Evolutionary conservation across 2,113 vertebrate genomes (phyloP).

Genomic region (Acinonyx jubatus): DNA sequence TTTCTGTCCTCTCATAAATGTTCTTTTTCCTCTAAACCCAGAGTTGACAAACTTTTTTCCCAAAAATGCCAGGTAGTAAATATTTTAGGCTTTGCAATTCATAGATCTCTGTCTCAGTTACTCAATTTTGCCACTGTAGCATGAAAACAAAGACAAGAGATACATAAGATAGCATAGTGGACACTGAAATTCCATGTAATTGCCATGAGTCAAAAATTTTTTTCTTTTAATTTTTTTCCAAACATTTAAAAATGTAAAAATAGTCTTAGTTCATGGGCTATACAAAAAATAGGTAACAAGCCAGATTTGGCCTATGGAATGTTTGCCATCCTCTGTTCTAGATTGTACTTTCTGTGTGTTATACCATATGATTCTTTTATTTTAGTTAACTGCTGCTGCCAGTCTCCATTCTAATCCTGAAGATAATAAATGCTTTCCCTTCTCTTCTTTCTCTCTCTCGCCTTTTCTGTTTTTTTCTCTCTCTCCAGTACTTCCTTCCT

Average conservation of each 20-base stretch:
- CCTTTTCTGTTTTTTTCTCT: neutral
- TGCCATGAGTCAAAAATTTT: neutral
- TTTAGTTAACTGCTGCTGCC: neutral
- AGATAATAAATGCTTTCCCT: neutral
- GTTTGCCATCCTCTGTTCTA: neutral
- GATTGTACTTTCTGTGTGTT: neutral
- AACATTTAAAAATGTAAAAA: neutral
- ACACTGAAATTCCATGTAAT: neutral
- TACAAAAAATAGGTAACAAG: neutral
- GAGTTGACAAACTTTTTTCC: neutral
- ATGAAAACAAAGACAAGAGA: neutral
- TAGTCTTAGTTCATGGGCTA: neutral
- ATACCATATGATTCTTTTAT: neutral
- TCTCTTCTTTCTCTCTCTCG: no score
- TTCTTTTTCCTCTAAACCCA: neutral
- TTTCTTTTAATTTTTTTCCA: neutral
- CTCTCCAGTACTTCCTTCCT: neutral
- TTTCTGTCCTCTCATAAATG: neutral
- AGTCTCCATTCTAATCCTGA: neutral
- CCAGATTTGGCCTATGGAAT: neutral
- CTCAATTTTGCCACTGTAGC: neutral
- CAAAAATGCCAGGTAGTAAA: neutral
- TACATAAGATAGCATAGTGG: neutral
- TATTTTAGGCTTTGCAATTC: neutral
- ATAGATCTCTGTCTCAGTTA: neutral